A percentile compares a stretch with the other conserved stretches of the same genome.
These are phyloP conservation scores for Drosophila barbarae DNA, from an alignment of 2,888 invertebrate species.

Conservation along the genomic window DNA sequence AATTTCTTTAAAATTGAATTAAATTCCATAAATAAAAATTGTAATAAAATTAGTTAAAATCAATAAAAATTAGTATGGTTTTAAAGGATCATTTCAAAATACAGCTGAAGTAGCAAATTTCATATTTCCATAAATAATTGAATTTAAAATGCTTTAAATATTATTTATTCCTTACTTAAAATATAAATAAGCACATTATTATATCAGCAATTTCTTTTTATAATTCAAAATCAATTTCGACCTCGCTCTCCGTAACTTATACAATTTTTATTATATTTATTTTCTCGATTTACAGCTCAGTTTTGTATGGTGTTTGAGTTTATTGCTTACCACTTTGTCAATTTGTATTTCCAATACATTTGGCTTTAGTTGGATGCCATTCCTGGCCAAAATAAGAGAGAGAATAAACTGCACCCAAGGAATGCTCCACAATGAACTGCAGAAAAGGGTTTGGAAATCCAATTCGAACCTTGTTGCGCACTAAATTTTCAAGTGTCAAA, in stretches of 20 bases:
- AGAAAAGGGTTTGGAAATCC: constrained; percentile 13
- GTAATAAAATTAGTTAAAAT: no score
- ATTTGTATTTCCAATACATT: constrained; percentile 57
- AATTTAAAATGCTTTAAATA: no score
- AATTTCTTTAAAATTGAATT: no score
- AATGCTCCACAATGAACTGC: constrained; percentile 25
- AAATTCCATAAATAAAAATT: no score
- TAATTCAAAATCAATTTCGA: not conserved
- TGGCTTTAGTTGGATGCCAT: constrained; percentile 40
- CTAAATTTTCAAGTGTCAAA: constrained; percentile 73
- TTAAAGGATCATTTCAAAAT: no score
- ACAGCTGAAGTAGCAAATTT: no score
- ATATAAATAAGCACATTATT: no score
- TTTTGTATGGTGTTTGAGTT: constrained; percentile 4
- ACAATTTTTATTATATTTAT: not conserved
- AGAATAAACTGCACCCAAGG: constrained; percentile 40
- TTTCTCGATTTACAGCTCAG: not conserved
- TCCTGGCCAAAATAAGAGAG: constrained; percentile 2
- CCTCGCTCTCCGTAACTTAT: not conserved
- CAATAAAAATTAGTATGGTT: no score
- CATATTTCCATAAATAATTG: no score
- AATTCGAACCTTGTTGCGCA: constrained; percentile 48
- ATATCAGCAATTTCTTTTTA: not conserved
- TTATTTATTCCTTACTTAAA: no score
- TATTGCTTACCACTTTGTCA: constrained; percentile 42